Conservation (phyloP, 1,140 invertebrate species). For the Calephelis nemesis region DNA sequence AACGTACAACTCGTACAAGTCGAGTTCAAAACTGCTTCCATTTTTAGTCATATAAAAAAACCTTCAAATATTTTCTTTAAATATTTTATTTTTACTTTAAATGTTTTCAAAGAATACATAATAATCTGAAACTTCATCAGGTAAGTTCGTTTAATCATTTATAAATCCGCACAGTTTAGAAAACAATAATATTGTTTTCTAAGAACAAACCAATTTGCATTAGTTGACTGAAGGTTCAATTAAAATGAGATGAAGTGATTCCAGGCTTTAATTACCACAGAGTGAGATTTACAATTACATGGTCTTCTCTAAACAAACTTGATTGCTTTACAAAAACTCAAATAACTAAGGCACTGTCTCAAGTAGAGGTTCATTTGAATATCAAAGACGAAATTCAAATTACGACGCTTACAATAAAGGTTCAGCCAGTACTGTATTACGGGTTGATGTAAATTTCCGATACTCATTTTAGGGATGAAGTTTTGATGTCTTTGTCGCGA, state of each 20-base stretch:
- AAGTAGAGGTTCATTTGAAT: slow-evolving; percentile 78
- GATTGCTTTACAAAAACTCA: slow-evolving; percentile 79
- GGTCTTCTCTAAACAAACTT: slow-evolving; percentile 75
- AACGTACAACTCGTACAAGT: no score
- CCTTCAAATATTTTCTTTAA: no score
- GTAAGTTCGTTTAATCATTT: no score
- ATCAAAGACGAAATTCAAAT: slow-evolving; percentile 79
- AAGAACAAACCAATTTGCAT: slow-evolving; percentile 24
- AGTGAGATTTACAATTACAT: slow-evolving; percentile 75
- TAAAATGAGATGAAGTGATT: slow-evolving; percentile 44
- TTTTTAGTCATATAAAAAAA: no score
- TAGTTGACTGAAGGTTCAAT: slow-evolving; percentile 42
- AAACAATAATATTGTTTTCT: not conserved
- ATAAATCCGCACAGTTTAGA: not conserved
- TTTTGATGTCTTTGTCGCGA: slow-evolving; percentile 65
- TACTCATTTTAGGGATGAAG: slow-evolving; percentile 76
- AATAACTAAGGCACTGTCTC: slow-evolving; percentile 79
- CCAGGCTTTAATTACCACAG: slow-evolving; percentile 72
- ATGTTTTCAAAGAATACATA: no score
- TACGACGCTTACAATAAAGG: slow-evolving; percentile 78
- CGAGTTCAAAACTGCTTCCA: no score
- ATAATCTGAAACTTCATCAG: no score
- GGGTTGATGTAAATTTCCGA: slow-evolving; percentile 77
- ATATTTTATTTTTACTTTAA: no score
- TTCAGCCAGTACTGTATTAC: slow-evolving; percentile 71